These are phyloP conservation scores for Drosophila auraria DNA, from an alignment of 1,140 invertebrate species.

Conservation along the genomic window DNA sequence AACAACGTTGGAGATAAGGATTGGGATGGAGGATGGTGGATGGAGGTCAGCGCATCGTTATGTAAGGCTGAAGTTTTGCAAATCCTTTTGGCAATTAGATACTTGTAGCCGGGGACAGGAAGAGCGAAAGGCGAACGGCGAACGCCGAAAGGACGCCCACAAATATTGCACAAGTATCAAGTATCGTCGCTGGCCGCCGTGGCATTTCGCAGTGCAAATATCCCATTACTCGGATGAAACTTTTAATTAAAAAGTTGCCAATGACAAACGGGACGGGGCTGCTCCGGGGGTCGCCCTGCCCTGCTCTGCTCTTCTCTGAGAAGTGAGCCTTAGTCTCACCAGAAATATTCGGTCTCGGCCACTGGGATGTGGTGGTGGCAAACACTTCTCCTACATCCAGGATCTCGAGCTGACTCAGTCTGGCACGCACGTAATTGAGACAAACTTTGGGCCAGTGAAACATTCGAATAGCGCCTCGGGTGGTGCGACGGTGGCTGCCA, in stretches of 20 bases:
- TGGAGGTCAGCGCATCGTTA: constrained; percentile 60
- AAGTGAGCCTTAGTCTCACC: constrained; percentile 59
- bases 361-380: constrained; percentile 30
- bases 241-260: constrained; percentile 84
- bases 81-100: constrained; percentile 82
- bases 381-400: background rate
- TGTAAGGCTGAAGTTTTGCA: constrained; percentile 71
- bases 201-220: constrained; percentile 81
- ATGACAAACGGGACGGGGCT: constrained; percentile 68
- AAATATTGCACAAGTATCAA: constrained; percentile 73
- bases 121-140: constrained; percentile 19
- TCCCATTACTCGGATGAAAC: constrained; percentile 83
- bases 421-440: constrained; percentile 82
- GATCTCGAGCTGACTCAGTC: constrained; percentile 50
- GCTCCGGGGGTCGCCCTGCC: constrained; percentile 4
- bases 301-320: constrained; percentile 4
- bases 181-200: constrained; percentile 57
- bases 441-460: constrained; percentile 81
- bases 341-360: constrained; percentile 61
- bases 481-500: constrained; percentile 43
- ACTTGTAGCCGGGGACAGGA: constrained; percentile 60
- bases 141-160: constrained; percentile 42
- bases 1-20: constrained; percentile 24
- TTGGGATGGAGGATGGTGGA: background rate
- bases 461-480: constrained; percentile 62